Percentiles rank a stretch among this genome's conserved stretches.
phyloP scores from a whole-genome alignment of 2,113 vertebrate species.

The Ploceus nigricollis region DNA sequence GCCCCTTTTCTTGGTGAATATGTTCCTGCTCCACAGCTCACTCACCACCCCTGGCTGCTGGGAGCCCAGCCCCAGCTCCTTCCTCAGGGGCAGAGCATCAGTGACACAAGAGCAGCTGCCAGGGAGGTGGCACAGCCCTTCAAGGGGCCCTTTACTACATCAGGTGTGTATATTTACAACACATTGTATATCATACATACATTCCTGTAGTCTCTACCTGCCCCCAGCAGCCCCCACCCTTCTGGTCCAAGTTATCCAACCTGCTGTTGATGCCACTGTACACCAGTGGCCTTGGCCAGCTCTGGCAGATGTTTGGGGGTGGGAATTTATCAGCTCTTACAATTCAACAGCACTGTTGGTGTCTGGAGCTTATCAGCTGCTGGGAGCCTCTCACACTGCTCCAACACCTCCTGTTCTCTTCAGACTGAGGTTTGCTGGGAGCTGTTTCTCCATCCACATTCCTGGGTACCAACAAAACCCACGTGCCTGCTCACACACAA shows the following conservation, averaged over 20 bases:
- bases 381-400: not conserved
- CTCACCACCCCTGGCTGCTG: not conserved
- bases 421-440: not conserved
- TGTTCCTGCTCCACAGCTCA: not conserved
- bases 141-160: not conserved
- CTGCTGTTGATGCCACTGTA: not conserved
- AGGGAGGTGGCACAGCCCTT: not conserved
- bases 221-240: not conserved
- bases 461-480: not conserved
- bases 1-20: not conserved
- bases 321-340: not conserved
- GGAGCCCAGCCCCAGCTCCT: not conserved
- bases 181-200: no score
- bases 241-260: not conserved
- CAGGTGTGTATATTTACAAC: not conserved
- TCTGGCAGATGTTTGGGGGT: not conserved
- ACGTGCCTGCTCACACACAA: rapidly evolving
- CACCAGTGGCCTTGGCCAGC: not conserved
- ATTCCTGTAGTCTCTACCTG: not conserved
- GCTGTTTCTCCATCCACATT: not conserved
- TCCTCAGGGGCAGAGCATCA: not conserved
- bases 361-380: not conserved
- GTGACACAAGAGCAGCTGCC: not conserved
- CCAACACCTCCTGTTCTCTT: not conserved
- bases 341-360: not conserved